A percentile compares a stretch with the other conserved stretches of the same genome.
Conservation (phyloP, 2,113 vertebrate genomes). For the Scartelaos histophorus region DNA sequence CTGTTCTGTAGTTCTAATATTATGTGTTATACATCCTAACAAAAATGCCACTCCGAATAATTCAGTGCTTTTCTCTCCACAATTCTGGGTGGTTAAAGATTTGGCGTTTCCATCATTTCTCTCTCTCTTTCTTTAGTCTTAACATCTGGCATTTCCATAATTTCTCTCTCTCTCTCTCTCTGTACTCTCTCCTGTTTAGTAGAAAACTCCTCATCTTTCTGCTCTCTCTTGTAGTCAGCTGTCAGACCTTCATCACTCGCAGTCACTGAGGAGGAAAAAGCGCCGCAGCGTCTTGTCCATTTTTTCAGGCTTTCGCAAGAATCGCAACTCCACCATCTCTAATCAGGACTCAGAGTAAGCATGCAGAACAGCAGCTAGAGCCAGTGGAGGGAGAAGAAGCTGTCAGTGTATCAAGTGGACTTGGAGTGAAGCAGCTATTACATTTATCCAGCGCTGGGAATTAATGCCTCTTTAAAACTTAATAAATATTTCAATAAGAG, state of each 20-base stretch:
- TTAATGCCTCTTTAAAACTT: constrained; percentile 37
- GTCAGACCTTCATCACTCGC: constrained; percentile 76
- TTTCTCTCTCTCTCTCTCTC: not conserved
- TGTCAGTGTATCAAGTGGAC: constrained; percentile 30
- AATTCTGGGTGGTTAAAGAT: not conserved
- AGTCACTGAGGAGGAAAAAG: constrained; percentile 78
- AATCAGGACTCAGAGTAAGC: constrained; percentile 72
- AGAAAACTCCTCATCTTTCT: not conserved
- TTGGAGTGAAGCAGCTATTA: constrained; percentile 32
- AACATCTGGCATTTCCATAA: not conserved
- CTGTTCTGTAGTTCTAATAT: not conserved
- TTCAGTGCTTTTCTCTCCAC: not conserved
- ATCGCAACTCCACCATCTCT: constrained; percentile 75
- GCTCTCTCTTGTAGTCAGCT: constrained; percentile 67
- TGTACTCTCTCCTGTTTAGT: not conserved
- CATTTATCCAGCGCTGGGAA: constrained; percentile 31
- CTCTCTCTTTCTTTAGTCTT: not conserved
- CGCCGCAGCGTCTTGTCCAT: constrained; percentile 77
- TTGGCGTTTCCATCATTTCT: not conserved
- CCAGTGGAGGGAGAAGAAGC: constrained; percentile 12
- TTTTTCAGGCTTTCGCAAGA: constrained; percentile 79
- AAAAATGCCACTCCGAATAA: not conserved
- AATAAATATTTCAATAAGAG: constrained; percentile 53
- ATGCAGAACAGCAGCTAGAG: constrained; percentile 8
- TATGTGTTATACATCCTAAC: not conserved